Evolutionary conservation across 2,888 invertebrate genomes (phyloP).

Genomic region (Andricus quercusramuli): DNA sequence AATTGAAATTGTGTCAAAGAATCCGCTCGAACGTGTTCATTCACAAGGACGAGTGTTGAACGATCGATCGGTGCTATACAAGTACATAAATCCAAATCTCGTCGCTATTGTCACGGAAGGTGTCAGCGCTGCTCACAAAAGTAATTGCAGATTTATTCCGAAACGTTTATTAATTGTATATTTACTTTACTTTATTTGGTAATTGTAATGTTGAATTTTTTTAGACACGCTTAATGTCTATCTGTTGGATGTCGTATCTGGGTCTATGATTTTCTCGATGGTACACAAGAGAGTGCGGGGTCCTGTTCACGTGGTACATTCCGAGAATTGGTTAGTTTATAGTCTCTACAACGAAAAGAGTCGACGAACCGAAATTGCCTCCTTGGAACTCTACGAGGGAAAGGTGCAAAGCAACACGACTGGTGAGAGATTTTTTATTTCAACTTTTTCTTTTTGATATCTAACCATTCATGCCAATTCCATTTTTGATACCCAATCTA

Average conservation of each 20-base stretch:
- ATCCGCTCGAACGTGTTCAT: constrained; percentile 88
- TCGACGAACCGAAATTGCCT: constrained; percentile 94
- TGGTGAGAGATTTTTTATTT: constrained; percentile 65
- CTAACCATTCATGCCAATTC: not conserved
- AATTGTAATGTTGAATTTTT: constrained; percentile 6
- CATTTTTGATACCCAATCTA: too few species aligned
- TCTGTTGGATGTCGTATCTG: constrained; percentile 94
- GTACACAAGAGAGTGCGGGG: constrained; percentile 91
- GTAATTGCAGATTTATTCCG: constrained; percentile 77
- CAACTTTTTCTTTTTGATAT: constrained; percentile 2
- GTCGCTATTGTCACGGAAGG: constrained; percentile 91
- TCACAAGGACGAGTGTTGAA: constrained; percentile 96
- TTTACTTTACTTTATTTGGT: not conserved
- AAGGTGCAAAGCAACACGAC: constrained; percentile 90
- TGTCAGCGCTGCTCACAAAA: constrained; percentile 87
- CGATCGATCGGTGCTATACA: constrained; percentile 98
- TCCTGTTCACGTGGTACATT: constrained; percentile 93
- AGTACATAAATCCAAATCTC: constrained; percentile 98
- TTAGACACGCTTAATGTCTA: constrained; percentile 90
- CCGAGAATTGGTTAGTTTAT: constrained; percentile 98
- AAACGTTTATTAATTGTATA: constrained; percentile 21
- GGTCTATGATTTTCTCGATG: constrained; percentile 91
- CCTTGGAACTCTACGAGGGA: constrained; percentile 97
- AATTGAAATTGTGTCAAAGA: constrained; percentile 83
- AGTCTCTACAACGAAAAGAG: constrained; percentile 96